These are phyloP conservation scores for Apistogramma diplotaenia DNA, from an alignment of 2,113 vertebrate genomes.

Conservation along the genomic window DNA sequence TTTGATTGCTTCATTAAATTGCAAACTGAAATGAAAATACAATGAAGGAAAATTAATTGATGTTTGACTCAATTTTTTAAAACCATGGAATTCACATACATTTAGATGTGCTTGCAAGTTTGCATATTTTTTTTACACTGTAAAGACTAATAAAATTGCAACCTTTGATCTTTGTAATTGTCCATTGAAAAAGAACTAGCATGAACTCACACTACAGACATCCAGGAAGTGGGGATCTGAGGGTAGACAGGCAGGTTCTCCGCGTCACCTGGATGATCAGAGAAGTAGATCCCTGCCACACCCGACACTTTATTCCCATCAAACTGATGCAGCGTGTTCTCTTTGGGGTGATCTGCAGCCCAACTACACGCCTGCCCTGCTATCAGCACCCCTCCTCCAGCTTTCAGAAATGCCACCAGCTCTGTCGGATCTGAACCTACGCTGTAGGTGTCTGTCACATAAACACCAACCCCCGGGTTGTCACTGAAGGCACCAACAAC, in stretches of 20 bases:
- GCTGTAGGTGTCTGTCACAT: too few species aligned
- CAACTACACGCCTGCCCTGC: conserved; percentile 86
- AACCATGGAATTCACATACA: too few species aligned
- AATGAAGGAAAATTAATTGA: too few species aligned
- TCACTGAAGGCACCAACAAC: too few species aligned
- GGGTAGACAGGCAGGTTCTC: conserved; percentile 77
- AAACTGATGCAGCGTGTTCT: conserved; percentile 79
- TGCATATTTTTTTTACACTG: too few species aligned
- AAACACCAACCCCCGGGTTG: too few species aligned
- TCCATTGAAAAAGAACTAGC: not conserved
- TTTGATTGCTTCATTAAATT: too few species aligned
- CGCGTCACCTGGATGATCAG: conserved; percentile 66
- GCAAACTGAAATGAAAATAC: too few species aligned
- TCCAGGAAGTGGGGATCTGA: conserved; percentile 82
- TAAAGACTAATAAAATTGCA: too few species aligned
- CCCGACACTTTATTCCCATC: conserved; percentile 86
- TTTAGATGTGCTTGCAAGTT: too few species aligned
- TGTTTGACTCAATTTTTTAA: too few species aligned
- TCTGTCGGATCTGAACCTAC: too few species aligned
- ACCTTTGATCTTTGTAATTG: not conserved
- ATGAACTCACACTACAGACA: conserved; percentile 79
- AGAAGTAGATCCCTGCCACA: conserved; percentile 86
- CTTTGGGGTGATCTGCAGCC: conserved; percentile 68
- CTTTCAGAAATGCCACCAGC: conserved; percentile 80
- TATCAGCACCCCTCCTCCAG: conserved; percentile 84